Conservation (phyloP, 1,140 invertebrate genomes). For the Trichoplusia ni region DNA sequence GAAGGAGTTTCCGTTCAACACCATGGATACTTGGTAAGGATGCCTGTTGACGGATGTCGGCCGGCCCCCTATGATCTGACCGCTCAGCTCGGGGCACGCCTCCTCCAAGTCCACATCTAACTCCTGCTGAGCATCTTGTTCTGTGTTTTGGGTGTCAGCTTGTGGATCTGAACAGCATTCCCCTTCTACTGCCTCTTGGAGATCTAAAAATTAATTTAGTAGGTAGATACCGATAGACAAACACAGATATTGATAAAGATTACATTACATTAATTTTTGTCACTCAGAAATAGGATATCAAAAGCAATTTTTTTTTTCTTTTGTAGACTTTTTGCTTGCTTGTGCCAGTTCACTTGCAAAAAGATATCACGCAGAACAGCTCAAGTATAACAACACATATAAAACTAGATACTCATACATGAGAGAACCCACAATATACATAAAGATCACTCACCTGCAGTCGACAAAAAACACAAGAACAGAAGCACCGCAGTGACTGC, state of each 20-base stretch:
- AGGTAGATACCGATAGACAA: no score
- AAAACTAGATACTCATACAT: no score
- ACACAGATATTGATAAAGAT: no score
- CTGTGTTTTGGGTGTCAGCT: slow-evolving; percentile 32
- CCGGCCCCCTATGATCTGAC: slow-evolving; percentile 73
- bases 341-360: no score
- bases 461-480: slow-evolving; percentile 28
- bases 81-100: slow-evolving; percentile 68
- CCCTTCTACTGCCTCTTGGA: slow-evolving; percentile 58
- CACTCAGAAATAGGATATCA: no score
- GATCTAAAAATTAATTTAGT: slow-evolving; percentile 46
- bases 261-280: no score
- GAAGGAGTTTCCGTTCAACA: slow-evolving; percentile 71
- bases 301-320: no score
- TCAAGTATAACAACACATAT: slow-evolving; percentile 2
- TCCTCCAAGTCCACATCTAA: slow-evolving; percentile 58
- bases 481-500: slow-evolving; percentile 37
- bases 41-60: slow-evolving; percentile 65
- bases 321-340: no score
- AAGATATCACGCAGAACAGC: no score
- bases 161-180: slow-evolving; percentile 43
- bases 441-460: background rate
- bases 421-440: no score
- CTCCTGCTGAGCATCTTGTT: slow-evolving; percentile 35
- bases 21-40: slow-evolving; percentile 75